Percentiles rank a stretch among this genome's conserved stretches.
These are phyloP conservation scores for Tinea semifulvella DNA, from an alignment of 2,888 invertebrate genomes.

Conservation along the genomic window DNA sequence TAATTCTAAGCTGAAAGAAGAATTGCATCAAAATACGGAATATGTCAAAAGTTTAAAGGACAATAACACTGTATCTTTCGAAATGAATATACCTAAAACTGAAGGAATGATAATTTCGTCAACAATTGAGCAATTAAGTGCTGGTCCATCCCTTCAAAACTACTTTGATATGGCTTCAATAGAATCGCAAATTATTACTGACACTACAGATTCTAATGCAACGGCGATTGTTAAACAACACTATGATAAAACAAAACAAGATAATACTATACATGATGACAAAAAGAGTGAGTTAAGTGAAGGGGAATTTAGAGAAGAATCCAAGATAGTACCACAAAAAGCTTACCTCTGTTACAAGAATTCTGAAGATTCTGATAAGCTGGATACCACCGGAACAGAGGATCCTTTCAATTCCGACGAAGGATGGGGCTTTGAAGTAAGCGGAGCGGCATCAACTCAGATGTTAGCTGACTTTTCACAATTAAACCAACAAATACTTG, in stretches of 20 bases:
- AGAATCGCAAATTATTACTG: slow-evolving; percentile 52
- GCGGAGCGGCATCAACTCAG: slow-evolving; percentile 27
- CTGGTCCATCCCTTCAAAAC: slow-evolving; percentile 25
- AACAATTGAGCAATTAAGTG: slow-evolving; percentile 45
- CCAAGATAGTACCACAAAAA: slow-evolving; percentile 58
- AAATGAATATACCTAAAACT: slow-evolving; percentile 62
- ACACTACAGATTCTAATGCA: slow-evolving; percentile 21
- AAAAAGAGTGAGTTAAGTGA: not conserved
- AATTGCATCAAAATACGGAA: slow-evolving; percentile 38
- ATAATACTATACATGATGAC: too few species aligned
- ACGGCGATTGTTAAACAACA: too few species aligned
- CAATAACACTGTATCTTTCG: slow-evolving; percentile 45
- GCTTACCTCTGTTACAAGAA: slow-evolving; percentile 60
- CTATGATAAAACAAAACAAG: too few species aligned
- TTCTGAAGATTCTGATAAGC: slow-evolving; percentile 25
- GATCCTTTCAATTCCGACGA: slow-evolving; percentile 57
- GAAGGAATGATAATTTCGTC: slow-evolving; percentile 59
- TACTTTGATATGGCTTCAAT: slow-evolving; percentile 37
- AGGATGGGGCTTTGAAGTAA: slow-evolving; percentile 51
- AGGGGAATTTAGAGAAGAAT: too few species aligned
- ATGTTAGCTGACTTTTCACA: slow-evolving; percentile 42
- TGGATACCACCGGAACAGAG: slow-evolving; percentile 21
- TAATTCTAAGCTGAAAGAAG: slow-evolving; percentile 27
- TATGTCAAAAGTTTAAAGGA: slow-evolving; percentile 44
- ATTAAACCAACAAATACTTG: slow-evolving; percentile 66